phyloP scores from a whole-genome alignment of 2,888 invertebrate species.

The Thumatha senex region DNA sequence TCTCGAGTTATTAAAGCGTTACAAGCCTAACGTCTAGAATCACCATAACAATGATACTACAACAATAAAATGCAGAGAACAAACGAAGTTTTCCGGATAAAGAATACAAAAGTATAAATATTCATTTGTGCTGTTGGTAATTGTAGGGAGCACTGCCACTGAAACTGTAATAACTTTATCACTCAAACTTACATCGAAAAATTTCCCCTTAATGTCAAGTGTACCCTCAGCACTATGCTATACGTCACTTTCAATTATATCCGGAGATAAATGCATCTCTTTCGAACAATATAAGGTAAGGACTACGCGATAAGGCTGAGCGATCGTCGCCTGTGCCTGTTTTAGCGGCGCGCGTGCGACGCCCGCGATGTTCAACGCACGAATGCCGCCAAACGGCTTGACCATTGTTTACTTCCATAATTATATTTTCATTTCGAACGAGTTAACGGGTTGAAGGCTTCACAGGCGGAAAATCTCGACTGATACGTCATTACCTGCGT shows the following conservation, averaged over 20 bases:
- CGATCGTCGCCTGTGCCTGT: slow-evolving; percentile 56
- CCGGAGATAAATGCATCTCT: slow-evolving; percentile 60
- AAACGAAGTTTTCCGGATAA: slow-evolving; percentile 60
- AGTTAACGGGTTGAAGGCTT: slow-evolving; percentile 76
- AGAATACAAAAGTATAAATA: slow-evolving; percentile 62
- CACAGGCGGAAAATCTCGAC: slow-evolving; percentile 68
- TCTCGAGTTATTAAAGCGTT: slow-evolving; percentile 57
- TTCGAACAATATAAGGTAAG: slow-evolving; percentile 48
- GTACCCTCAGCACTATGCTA: slow-evolving; percentile 52
- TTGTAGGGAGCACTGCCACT: slow-evolving; percentile 56
- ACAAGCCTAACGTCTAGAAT: slow-evolving; percentile 57
- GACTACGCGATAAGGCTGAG: slow-evolving; percentile 67
- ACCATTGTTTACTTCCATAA: slow-evolving; percentile 79
- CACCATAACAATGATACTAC: slow-evolving; percentile 73
- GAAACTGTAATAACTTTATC: slow-evolving; percentile 53
- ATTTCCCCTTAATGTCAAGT: slow-evolving; percentile 62
- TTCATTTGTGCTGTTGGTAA: slow-evolving; percentile 58
- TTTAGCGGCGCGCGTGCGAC: slow-evolving; percentile 63
- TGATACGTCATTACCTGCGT: slow-evolving; percentile 47
- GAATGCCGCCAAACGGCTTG: slow-evolving; percentile 69
- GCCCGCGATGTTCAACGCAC: slow-evolving; percentile 69
- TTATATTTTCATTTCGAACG: slow-evolving; percentile 78
- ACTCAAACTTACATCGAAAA: slow-evolving; percentile 42
- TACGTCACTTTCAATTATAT: slow-evolving; percentile 45
- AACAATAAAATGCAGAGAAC: slow-evolving; percentile 70